phyloP scores from a whole-genome alignment of 2,797 vertebrate genomes.

The Orestias chungarensis region DNA sequence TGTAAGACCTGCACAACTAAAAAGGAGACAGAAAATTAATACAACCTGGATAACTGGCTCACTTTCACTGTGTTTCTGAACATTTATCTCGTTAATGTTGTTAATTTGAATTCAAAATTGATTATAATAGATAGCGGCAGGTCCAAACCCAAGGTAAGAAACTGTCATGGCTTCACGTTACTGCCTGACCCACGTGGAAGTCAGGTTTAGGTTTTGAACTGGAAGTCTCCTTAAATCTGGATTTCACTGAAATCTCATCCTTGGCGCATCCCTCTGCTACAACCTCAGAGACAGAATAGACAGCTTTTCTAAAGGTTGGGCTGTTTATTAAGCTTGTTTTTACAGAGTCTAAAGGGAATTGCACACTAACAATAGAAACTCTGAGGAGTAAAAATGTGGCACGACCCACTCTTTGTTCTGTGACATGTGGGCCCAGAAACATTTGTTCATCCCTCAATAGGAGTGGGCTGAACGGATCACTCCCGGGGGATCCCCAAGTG shows the following conservation, averaged over 20 bases:
- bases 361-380: slow-evolving; percentile 65
- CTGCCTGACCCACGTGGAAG: too few species aligned
- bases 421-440: slow-evolving; percentile 70
- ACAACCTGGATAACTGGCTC: slow-evolving; percentile 29
- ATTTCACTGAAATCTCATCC: slow-evolving; percentile 11
- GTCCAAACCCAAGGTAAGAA: not conserved
- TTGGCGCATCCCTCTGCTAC: slow-evolving; percentile 7
- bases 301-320: slow-evolving; percentile 56
- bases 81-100: slow-evolving; percentile 4
- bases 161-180: too few species aligned
- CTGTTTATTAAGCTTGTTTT: slow-evolving; percentile 42
- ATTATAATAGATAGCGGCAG: not conserved
- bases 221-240: not conserved
- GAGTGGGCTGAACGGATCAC: slow-evolving; percentile 69
- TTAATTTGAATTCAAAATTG: not conserved
- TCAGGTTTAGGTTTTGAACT: slow-evolving; percentile 4
- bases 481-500: slow-evolving; percentile 64
- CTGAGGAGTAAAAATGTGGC: slow-evolving; percentile 53
- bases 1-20: slow-evolving; percentile 66
- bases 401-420: slow-evolving; percentile 56
- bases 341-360: slow-evolving; percentile 49
- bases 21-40: slow-evolving; percentile 50
- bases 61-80: slow-evolving; percentile 36
- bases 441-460: slow-evolving; percentile 72
- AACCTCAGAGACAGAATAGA: slow-evolving; percentile 29